Conservation (phyloP, 2,888 invertebrate genomes). For the Dasysyrphus tricinctus region DNA sequence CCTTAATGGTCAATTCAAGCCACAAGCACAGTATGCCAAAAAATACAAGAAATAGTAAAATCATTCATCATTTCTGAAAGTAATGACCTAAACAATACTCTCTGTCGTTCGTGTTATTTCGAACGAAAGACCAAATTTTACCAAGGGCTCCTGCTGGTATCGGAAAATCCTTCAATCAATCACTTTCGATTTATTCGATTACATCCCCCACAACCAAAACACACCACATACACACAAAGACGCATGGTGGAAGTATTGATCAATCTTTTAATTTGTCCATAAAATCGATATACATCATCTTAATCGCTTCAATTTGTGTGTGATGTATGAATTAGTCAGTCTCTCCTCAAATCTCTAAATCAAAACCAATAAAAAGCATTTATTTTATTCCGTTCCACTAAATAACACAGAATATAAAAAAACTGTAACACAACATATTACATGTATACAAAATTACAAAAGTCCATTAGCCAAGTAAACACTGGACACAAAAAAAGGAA, state of each 20-base stretch:
- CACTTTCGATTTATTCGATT: conserved; percentile 33
- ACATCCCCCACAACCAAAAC: background rate
- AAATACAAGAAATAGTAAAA: conserved; percentile 10
- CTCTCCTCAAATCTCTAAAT: conserved; percentile 1
- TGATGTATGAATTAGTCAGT: conserved; percentile 18
- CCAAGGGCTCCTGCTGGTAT: background rate
- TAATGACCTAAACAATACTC: conserved; percentile 35
- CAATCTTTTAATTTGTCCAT: conserved; percentile 45
- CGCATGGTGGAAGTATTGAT: conserved; percentile 5
- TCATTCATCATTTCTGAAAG: conserved; percentile 55
- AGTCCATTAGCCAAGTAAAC: conserved; percentile 63
- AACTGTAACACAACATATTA: conserved; percentile 25
- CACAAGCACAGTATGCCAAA: background rate
- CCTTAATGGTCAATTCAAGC: conserved; percentile 61
- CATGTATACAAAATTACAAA: conserved; percentile 50
- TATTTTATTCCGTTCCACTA: conserved; percentile 14
- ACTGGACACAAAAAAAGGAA: conserved; percentile 42
- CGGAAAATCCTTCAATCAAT: conserved; percentile 48
- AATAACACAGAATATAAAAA: conserved; percentile 20
- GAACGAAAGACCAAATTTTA: background rate
- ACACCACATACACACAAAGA: background rate
- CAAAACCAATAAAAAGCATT: conserved; percentile 19
- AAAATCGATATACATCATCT: conserved; percentile 26
- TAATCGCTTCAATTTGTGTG: conserved; percentile 16
- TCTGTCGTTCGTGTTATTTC: background rate